Conservation (phyloP, 2,797 vertebrate species). For the Salmo trutta region DNA sequence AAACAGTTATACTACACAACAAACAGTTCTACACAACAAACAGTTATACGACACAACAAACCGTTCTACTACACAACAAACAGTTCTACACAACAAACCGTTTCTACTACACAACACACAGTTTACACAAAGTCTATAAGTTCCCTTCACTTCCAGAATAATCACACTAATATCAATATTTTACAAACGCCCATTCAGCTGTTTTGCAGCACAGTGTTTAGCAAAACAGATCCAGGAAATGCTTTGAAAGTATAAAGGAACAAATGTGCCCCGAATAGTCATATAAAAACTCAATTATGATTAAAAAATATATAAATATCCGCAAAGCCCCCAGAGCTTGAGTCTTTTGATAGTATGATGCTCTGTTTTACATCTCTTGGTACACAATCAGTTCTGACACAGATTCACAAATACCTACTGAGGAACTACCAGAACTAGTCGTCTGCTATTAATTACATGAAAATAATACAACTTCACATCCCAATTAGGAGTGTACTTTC, state of each 20-base stretch:
- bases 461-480: constrained; percentile 43
- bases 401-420: constrained; percentile 51
- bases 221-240: constrained; percentile 36
- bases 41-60: background rate
- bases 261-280: constrained; percentile 34
- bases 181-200: background rate
- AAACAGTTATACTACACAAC: background rate
- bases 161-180: background rate
- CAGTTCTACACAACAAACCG: background rate
- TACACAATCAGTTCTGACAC: constrained; percentile 43
- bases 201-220: constrained; percentile 21
- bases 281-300: constrained; percentile 51
- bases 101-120: background rate
- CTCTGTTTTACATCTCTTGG: constrained; percentile 42
- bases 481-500: constrained; percentile 54
- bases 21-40: background rate
- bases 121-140: background rate
- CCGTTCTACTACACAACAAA: background rate
- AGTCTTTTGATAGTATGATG: constrained; percentile 56
- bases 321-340: constrained; percentile 42
- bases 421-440: constrained; percentile 39
- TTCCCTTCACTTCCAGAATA: background rate
- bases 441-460: constrained; percentile 53
- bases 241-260: constrained; percentile 41
- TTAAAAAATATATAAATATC: constrained; percentile 55